Conservation (phyloP, 2,888 invertebrate genomes). For the Xestia ashworthii region DNA sequence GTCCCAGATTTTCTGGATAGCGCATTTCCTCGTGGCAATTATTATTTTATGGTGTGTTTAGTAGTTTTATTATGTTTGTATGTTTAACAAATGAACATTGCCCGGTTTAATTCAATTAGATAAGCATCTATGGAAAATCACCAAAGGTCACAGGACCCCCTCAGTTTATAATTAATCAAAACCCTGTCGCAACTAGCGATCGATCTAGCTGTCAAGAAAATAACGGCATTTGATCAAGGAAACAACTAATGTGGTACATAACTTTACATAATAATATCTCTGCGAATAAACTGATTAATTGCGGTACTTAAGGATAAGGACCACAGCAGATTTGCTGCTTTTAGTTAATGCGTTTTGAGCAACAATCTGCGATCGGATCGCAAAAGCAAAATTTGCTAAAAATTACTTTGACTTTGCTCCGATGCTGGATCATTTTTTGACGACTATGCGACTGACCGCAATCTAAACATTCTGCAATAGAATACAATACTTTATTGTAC, state of each 20-base stretch:
- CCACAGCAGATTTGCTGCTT: neutral
- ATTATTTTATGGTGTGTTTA: neutral
- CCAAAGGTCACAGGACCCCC: neutral
- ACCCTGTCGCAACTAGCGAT: no score
- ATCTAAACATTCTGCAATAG: neutral
- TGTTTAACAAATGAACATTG: neutral
- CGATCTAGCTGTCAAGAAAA: neutral
- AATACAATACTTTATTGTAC: neutral
- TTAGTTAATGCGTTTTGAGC: neutral
- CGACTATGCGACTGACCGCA: neutral
- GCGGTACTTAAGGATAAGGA: no score
- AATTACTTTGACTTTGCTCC: no score
- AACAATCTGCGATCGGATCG: neutral
- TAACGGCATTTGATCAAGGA: slow-evolving; percentile 3
- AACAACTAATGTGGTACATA: slow-evolving; percentile 2
- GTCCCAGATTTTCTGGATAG: neutral
- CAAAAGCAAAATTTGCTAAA: no score
- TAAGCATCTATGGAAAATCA: neutral
- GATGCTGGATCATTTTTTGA: neutral
- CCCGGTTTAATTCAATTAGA: neutral
- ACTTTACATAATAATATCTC: neutral
- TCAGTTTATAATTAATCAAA: neutral
- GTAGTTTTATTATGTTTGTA: neutral
- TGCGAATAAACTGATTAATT: slow-evolving; percentile 3
- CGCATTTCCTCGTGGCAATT: neutral